phyloP scores from a whole-genome alignment of 1,140 invertebrate species.

The Anastrepha ludens region DNA sequence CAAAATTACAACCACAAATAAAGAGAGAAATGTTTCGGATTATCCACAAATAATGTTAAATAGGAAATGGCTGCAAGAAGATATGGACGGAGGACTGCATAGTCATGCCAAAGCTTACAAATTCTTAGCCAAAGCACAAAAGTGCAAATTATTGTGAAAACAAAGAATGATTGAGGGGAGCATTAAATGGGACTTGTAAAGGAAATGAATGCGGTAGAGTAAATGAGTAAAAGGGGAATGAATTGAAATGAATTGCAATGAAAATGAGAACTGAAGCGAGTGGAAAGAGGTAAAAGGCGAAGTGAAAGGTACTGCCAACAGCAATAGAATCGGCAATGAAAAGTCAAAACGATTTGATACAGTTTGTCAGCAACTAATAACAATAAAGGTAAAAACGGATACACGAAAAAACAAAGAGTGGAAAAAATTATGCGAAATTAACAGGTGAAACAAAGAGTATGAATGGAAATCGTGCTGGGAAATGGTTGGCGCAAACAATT shows the following conservation, averaged over 20 bases:
- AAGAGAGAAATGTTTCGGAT: slow-evolving; percentile 13
- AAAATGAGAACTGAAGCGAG: not conserved
- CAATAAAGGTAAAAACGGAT: not conserved
- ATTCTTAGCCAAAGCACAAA: not conserved
- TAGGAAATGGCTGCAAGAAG: not conserved
- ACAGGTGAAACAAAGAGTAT: not conserved
- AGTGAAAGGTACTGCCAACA: not conserved
- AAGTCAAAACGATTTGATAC: not conserved
- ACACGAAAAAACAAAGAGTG: not conserved
- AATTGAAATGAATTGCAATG: not conserved
- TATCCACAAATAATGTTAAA: slow-evolving; percentile 7
- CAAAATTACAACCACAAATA: slow-evolving; percentile 28
- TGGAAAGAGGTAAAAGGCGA: not conserved
- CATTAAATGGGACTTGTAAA: not conserved
- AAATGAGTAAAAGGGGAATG: not conserved
- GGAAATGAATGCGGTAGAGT: slow-evolving; percentile 2
- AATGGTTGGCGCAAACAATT: not conserved
- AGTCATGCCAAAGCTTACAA: not conserved
- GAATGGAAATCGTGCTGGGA: not conserved
- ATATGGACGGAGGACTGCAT: not conserved
- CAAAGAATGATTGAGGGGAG: not conserved
- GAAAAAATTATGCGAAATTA: not conserved
- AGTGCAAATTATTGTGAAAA: not conserved
- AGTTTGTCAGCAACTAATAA: slow-evolving; percentile 1
- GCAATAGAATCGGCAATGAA: not conserved